phyloP scores from a whole-genome alignment of 2,113 vertebrate genomes.

The Todiramphus saurophagus region DNA sequence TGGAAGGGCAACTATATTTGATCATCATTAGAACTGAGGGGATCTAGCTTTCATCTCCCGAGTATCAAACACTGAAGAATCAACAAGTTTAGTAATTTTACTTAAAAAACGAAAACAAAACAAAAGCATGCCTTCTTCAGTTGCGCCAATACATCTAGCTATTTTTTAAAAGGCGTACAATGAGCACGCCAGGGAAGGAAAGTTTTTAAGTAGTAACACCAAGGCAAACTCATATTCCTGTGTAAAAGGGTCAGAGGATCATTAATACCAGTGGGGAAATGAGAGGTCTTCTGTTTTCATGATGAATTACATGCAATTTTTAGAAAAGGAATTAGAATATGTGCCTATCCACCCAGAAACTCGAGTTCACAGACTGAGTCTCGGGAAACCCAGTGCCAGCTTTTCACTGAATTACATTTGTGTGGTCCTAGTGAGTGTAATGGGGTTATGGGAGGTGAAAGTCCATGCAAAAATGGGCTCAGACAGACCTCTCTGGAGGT shows the following conservation, averaged over 20 bases:
- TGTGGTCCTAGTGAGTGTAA: not conserved
- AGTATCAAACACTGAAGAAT: not conserved
- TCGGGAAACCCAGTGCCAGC: not conserved
- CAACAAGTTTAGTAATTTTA: not conserved
- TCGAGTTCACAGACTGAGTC: not conserved
- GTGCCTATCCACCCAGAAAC: not conserved
- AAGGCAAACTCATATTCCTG: not conserved
- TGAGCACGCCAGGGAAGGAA: not conserved
- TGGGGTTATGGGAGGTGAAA: not conserved
- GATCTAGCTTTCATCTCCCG: not conserved
- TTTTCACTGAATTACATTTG: not conserved
- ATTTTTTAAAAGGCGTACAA: not conserved
- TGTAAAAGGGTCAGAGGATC: not conserved
- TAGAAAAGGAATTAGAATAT: not conserved
- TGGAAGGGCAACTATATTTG: not conserved
- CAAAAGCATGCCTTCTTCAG: not conserved
- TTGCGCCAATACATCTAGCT: not conserved
- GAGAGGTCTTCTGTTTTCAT: not conserved
- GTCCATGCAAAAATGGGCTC: not conserved
- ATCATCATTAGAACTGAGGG: not conserved
- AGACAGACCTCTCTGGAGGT: not conserved
- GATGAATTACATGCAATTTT: not conserved
- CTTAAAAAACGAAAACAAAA: not conserved
- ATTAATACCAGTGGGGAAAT: not conserved
- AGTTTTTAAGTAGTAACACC: not conserved